Evolutionary conservation across 2,113 vertebrate species (phyloP), one percentile per base, ranked within the genome.

Genomic region (Python bivittatus): DNA sequence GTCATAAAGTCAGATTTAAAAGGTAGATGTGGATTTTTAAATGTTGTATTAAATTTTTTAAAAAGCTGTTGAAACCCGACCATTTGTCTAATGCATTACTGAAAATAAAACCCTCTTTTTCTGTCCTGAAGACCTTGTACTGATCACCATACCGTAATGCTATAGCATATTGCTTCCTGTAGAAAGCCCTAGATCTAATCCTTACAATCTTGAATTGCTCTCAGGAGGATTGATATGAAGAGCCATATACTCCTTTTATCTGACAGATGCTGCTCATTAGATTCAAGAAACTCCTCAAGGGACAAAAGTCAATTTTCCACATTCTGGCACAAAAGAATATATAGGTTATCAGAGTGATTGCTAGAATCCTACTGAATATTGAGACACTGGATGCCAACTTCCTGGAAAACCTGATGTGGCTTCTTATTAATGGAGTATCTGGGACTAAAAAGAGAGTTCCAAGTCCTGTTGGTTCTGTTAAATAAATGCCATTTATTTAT

Each of bases 301-400:
- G 95, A 97, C 95, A 95, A 94, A 94, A 98, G 97, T 96, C 97
- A 98, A 97, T 98, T 98, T 95, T 95, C 92, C 95, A 68, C 94
- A 93, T 88, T 92, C 91, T 94, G 10, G 61, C 88, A 86, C 89
- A 93, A 92, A 94, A 57, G 92, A 94, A 90, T 88, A 98, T 98
- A 94, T 98, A 97, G 98, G 97, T 97, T 97, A 97, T 93, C 93
- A 91, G 95, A 91, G 89, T 93, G 92, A 91, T 86, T 0, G 90
- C 96, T 96, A 88, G 33, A 90, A 90, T 84, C 92, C 33, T 88
- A 92, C 38, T 58, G 96, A 48, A 84, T 23, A 25, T 20, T 86
- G 52, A 88, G 86, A 1, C 9, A 0, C 0, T 25, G 17, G 15
- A 61, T 7, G 22, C 38, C 44, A 84, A 52, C 29, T 89, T 53